A percentile compares a stretch with the other conserved stretches of the same genome.
These are phyloP conservation scores for Tyria jacobaeae DNA, from an alignment of 2,888 invertebrate genomes.

Conservation along the genomic window DNA sequence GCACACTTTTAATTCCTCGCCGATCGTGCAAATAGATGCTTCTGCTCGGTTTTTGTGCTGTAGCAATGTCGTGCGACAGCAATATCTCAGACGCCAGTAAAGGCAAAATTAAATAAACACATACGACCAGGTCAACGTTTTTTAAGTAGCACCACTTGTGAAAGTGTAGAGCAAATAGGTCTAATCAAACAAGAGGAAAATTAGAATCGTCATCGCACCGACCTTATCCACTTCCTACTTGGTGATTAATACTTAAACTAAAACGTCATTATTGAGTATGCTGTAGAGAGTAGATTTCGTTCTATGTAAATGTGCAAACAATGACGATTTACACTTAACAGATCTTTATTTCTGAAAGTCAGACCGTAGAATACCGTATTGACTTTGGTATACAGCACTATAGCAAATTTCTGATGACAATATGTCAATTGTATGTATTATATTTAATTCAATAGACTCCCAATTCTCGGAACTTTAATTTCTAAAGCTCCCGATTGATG, in stretches of 20 bases:
- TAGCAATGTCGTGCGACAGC: conserved; percentile 51
- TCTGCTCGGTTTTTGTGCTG: conserved; percentile 48
- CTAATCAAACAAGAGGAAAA: conserved; percentile 76
- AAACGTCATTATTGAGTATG: conserved; percentile 29
- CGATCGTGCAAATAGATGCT: conserved; percentile 66
- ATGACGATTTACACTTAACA: background rate
- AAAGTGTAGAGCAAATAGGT: conserved; percentile 81
- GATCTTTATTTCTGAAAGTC: background rate
- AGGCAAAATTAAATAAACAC: conserved; percentile 75
- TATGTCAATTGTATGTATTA: too few species aligned
- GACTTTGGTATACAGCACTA: background rate
- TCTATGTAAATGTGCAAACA: conserved; percentile 6
- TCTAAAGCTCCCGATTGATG: too few species aligned
- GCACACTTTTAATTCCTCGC: conserved; percentile 72
- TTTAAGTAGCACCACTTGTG: conserved; percentile 81
- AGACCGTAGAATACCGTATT: too few species aligned
- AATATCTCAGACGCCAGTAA: conserved; percentile 59
- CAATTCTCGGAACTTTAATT: too few species aligned
- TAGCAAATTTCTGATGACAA: background rate
- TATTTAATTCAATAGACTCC: too few species aligned
- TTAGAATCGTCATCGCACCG: conserved; percentile 65
- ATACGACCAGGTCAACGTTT: conserved; percentile 79
- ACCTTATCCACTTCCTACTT: conserved; percentile 57
- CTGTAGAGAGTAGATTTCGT: conserved; percentile 12
- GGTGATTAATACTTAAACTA: conserved; percentile 42